Base-by-base conservation (phyloP, 2,888 invertebrate species). In the Cenopis cana region DNA sequence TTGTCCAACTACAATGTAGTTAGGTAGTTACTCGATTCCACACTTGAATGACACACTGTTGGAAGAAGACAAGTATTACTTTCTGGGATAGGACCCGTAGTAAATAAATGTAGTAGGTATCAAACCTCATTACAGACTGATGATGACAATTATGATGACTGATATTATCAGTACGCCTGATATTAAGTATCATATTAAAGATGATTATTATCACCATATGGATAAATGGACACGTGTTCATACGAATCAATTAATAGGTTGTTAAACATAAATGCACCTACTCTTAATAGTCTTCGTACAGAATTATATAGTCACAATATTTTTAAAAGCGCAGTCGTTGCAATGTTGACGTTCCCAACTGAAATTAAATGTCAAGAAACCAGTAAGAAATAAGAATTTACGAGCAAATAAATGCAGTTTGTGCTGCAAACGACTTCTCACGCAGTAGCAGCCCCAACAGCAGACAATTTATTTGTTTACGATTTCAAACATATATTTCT, bases 401-500 rank as follows among this genome's bases (percentile, higher is more conserved):
- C 54, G 70, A 49, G 33, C 59, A 66, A 59, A 66, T 66, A 66
- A 59, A 70, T 70, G 54, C 60, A 65, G 60, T 60, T 55, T 20
- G 24, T 12, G 10, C 33, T 54, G 46, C n/a, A 33, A 66, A 66
- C 65, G 33, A 57, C 50, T 62, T 65, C 33, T 60, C 52, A 4
- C 10, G 20, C 50, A 62, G 24, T 12, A 60, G 41, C 24, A 29
- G 38, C 18, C 38, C 54, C 17, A 36, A 55, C 17, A 12, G 29
- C 50, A 46, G 38, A 57, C 17, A 41, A 56, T 0, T 38, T 38
- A 52, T 60, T 60, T 60, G 24, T 59, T 50, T 29, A 24, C 11
- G 41, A 38, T 66, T 61, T 68, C 36, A 50, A 41, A 52, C n/a
- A 65, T 66, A n/a, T 49, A 69, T 64, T 68, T 67, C 61, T 69